These are phyloP conservation scores for Geotrupes spiniger DNA, from an alignment of 2,888 invertebrate species.

Conservation along the genomic window DNA sequence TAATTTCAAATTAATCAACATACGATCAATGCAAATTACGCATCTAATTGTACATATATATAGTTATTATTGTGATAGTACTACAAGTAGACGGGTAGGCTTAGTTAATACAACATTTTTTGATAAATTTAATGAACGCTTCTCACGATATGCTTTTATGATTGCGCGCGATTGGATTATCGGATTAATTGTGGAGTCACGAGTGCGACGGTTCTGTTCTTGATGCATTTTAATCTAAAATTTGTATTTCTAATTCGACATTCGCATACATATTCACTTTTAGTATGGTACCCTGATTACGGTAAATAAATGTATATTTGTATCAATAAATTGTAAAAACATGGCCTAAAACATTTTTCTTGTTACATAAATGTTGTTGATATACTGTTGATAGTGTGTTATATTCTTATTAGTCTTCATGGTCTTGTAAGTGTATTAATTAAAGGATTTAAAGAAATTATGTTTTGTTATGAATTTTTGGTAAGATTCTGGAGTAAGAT, in stretches of 20 bases:
- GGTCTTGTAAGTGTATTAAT: slow-evolving; percentile 44
- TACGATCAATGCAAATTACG: background rate
- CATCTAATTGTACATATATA: slow-evolving; percentile 19
- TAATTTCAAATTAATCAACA: slow-evolving; percentile 9
- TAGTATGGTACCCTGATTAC: no score
- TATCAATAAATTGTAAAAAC: slow-evolving; percentile 31
- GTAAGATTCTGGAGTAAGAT: no score
- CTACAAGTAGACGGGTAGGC: slow-evolving; percentile 16
- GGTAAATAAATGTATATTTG: slow-evolving; percentile 7
- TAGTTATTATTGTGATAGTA: slow-evolving; percentile 24
- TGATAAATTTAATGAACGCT: slow-evolving; percentile 1
- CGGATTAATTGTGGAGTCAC: no score
- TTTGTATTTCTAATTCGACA: slow-evolving; percentile 1
- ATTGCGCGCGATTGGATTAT: no score
- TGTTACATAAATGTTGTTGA: slow-evolving; percentile 44
- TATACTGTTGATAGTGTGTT: slow-evolving; percentile 40
- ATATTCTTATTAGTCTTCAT: slow-evolving; percentile 40
- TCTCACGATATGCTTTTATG: background rate
- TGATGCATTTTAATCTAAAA: no score
- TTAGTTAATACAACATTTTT: slow-evolving; percentile 5
- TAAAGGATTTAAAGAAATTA: slow-evolving; percentile 28
- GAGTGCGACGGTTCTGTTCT: no score
- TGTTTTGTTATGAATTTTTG: no score
- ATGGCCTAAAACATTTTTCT: slow-evolving; percentile 40
- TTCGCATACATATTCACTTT: slow-evolving; percentile 18